phyloP scores from a whole-genome alignment of 2,888 invertebrate genomes.

The Ceriagrion tenellum region DNA sequence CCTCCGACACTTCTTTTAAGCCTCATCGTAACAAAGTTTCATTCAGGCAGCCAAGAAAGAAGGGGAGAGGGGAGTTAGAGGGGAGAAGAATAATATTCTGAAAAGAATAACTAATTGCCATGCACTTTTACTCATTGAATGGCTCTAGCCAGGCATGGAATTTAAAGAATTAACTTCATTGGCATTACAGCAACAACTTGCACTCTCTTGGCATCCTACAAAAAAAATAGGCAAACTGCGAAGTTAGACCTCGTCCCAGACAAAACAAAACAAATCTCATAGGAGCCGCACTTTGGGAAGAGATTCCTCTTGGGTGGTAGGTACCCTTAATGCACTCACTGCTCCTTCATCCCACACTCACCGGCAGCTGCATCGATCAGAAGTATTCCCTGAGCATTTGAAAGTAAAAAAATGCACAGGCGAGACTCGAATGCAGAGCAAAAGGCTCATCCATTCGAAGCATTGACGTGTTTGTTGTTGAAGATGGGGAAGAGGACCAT shows the following conservation, averaged over 20 bases:
- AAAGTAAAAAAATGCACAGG: slow-evolving; percentile 13
- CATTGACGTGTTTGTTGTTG: background rate
- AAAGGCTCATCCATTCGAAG: slow-evolving; percentile 32
- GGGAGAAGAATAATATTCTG: background rate
- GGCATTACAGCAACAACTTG: background rate
- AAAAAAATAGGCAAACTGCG: background rate
- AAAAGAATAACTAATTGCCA: background rate
- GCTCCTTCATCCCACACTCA: slow-evolving; percentile 3
- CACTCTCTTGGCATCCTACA: background rate
- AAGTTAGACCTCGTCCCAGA: background rate
- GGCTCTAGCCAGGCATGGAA: background rate
- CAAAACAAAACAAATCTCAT: background rate
- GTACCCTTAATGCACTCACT: background rate
- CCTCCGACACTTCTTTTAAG: background rate
- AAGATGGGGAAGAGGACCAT: slow-evolving; percentile 59
- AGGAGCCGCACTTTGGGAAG: background rate
- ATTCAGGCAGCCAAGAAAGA: background rate
- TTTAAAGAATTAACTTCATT: background rate
- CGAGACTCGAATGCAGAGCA: background rate
- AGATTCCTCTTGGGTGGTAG: background rate
- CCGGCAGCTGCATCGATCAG: background rate
- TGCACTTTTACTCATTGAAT: background rate
- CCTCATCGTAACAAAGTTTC: background rate
- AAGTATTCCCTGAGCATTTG: slow-evolving; percentile 11
- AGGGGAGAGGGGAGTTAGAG: background rate